A percentile compares a stretch with the other conserved stretches of the same genome.
Evolutionary conservation across 2,797 vertebrate genomes (phyloP).

Genomic region (Mycteria americana): DNA sequence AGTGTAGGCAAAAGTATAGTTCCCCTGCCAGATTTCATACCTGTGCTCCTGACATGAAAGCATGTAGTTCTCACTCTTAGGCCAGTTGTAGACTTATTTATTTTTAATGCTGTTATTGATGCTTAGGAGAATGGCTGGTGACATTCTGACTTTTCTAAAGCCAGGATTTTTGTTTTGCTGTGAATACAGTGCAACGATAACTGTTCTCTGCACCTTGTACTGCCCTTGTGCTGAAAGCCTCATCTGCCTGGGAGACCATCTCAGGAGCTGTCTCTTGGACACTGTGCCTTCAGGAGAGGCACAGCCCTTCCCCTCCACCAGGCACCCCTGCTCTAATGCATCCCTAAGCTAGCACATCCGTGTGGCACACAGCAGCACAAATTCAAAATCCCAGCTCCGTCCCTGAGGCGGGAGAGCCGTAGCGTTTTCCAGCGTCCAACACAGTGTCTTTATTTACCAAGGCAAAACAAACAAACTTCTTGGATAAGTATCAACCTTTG

Average conservation of each 20-base stretch:
- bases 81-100: not conserved
- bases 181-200: accelerated
- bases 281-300: not conserved
- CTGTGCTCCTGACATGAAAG: not conserved
- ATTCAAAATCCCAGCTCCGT: not conserved
- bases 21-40: not conserved
- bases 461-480: not conserved
- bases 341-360: not conserved
- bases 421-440: not conserved
- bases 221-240: not conserved
- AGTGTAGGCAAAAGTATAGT: not conserved
- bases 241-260: not conserved
- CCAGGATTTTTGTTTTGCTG: not conserved
- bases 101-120: not conserved
- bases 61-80: not conserved
- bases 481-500: not conserved
- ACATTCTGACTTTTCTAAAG: not conserved
- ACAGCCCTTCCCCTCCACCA: accelerated
- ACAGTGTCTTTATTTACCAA: conserved; percentile 9
- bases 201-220: not conserved
- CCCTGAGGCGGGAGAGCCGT: not conserved
- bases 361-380: not conserved
- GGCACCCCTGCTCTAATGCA: not conserved
- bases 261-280: not conserved
- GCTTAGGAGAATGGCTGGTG: not conserved